phyloP scores from a whole-genome alignment of 1,140 invertebrate genomes.

The Heliconius hewitsoni region DNA sequence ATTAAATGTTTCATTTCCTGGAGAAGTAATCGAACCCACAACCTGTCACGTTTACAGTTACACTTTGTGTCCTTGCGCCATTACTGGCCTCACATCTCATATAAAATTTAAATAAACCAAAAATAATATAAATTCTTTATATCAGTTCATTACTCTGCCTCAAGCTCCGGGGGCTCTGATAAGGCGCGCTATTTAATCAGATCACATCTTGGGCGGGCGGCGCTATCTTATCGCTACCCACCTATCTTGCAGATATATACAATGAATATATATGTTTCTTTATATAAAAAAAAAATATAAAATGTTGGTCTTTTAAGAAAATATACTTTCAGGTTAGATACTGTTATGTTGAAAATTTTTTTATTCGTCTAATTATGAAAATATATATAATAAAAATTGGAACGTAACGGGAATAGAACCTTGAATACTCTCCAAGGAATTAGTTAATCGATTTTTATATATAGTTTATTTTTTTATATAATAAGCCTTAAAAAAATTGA shows the following conservation, averaged over 20 bases:
- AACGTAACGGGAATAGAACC: too few relatives aligned
- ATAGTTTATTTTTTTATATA: too few relatives aligned
- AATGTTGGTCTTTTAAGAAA: neutral
- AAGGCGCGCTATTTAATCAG: conserved; percentile 71
- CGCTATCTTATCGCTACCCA: conserved; percentile 50
- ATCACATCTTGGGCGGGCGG: conserved; percentile 54
- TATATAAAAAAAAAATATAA: neutral
- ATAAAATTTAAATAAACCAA: neutral
- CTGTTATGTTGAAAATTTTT: neutral
- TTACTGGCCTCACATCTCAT: too few relatives aligned
- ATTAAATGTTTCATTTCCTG: too few relatives aligned
- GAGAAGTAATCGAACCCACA: too few relatives aligned
- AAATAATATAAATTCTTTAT: conserved; percentile 14
- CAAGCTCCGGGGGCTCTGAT: conserved; percentile 57
- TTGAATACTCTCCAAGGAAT: too few relatives aligned
- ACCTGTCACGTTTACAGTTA: too few relatives aligned
- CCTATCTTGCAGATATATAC: conserved; percentile 35
- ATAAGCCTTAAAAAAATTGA: too few relatives aligned
- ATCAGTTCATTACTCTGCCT: conserved; percentile 43
- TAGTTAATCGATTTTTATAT: too few relatives aligned
- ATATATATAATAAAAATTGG: too few relatives aligned
- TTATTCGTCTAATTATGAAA: too few relatives aligned
- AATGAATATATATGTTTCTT: neutral
- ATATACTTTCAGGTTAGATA: neutral
- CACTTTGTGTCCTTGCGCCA: too few relatives aligned